Conservation (phyloP, 2,113 vertebrate species). For the Hepsetus odoe region DNA sequence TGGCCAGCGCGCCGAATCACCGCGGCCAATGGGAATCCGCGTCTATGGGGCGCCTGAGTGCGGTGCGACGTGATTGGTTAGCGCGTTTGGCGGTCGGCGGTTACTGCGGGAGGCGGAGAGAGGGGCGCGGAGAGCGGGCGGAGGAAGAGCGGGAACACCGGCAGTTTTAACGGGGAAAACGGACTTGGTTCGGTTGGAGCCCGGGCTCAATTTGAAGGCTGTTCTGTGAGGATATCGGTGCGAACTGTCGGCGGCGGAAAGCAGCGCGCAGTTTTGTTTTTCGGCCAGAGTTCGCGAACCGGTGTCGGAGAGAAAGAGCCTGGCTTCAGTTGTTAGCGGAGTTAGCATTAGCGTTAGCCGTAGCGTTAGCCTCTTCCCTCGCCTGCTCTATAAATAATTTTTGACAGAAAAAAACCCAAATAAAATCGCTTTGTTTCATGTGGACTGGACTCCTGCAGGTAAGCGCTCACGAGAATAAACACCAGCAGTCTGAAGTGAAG, state of each 20-base stretch:
- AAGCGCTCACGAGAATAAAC: slow-evolving; percentile 40
- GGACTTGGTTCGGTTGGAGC: slow-evolving; percentile 41
- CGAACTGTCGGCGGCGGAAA: neutral
- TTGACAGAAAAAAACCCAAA: neutral
- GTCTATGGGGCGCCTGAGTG: slow-evolving; percentile 42
- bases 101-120: slow-evolving; percentile 69
- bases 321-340: slow-evolving; percentile 39
- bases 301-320: neutral
- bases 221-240: neutral
- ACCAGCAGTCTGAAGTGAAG: too few relatives aligned
- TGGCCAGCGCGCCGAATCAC: slow-evolving; percentile 37
- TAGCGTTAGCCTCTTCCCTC: neutral
- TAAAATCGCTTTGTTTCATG: slow-evolving; percentile 63
- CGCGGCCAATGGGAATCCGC: slow-evolving; percentile 43
- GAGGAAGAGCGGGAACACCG: slow-evolving; percentile 37
- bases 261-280: neutral
- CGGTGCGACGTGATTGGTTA: slow-evolving; percentile 63
- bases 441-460: slow-evolving; percentile 67
- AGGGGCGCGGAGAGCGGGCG: slow-evolving; percentile 39
- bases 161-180: slow-evolving; percentile 47
- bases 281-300: neutral
- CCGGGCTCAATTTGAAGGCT: neutral
- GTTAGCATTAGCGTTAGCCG: slow-evolving; percentile 55
- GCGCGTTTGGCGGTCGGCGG: slow-evolving; percentile 78
- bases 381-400: neutral